A percentile compares a stretch with the other conserved stretches of the same genome.
These are phyloP conservation scores for Florisuga fusca DNA, from an alignment of 2,797 vertebrate species.

Conservation along the genomic window DNA sequence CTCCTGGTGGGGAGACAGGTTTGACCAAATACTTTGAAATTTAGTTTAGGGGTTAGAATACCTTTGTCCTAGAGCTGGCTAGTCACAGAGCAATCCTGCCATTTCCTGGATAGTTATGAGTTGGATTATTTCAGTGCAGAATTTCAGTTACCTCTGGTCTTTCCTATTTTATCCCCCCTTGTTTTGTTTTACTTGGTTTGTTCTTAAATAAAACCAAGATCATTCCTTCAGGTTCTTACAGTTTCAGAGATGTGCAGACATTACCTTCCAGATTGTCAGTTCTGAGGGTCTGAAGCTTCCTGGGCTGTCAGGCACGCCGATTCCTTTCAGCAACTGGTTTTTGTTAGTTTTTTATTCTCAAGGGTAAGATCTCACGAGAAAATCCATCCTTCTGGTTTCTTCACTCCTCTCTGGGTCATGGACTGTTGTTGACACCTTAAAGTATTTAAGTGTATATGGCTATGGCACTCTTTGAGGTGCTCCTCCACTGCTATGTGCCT, in stretches of 20 bases:
- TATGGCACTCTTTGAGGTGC: not conserved
- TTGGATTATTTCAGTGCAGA: not conserved
- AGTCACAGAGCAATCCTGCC: not conserved
- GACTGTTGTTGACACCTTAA: not conserved
- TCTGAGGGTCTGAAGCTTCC: not conserved
- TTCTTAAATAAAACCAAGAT: not conserved
- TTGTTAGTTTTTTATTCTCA: not conserved
- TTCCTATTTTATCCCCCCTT: not conserved
- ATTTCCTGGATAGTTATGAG: not conserved
- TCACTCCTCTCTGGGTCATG: not conserved
- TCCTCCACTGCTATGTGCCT: not conserved
- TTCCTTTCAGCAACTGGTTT: not conserved
- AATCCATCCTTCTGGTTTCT: not conserved
- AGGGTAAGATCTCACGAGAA: not conserved
- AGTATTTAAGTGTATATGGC: not conserved
- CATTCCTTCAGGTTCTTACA: not conserved
- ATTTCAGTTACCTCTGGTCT: not conserved
- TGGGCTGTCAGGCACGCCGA: not conserved
- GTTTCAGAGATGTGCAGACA: not conserved
- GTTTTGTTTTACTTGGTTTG: not conserved
- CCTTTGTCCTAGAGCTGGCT: not conserved
- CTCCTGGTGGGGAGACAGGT: not conserved
- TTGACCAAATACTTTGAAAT: not conserved
- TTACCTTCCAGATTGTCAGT: not conserved
- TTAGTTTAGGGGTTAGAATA: not conserved